Evolutionary conservation across 1,140 invertebrate genomes (phyloP).

Genomic region (Samia ricini): DNA sequence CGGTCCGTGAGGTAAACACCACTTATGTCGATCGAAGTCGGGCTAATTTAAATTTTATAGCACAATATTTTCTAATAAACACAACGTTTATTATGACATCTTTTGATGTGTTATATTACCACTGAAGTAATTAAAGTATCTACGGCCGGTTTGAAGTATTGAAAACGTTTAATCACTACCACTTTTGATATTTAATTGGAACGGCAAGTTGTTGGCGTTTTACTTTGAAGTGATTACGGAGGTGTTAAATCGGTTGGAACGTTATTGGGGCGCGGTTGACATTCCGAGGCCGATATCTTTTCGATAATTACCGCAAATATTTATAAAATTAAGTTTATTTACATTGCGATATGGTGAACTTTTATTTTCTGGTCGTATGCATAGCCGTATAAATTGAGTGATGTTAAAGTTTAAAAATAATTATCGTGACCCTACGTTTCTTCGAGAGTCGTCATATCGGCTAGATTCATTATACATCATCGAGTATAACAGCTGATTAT

Average conservation of each 20-base stretch:
- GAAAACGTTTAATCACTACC: not conserved
- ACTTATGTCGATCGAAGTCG: not conserved
- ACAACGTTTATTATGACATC: constrained; percentile 6
- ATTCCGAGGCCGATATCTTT: not conserved
- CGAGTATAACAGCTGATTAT: no score
- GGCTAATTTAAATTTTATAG: constrained; percentile 8
- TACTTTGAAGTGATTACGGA: not conserved
- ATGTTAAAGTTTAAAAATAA: no score
- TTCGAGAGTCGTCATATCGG: no score
- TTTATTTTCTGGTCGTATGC: no score
- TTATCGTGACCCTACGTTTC: no score
- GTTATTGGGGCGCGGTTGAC: not conserved
- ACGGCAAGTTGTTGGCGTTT: not conserved
- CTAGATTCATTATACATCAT: no score
- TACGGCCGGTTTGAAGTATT: not conserved
- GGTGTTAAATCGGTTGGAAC: not conserved
- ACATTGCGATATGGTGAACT: no score
- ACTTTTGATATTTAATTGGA: not conserved
- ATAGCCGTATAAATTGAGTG: no score
- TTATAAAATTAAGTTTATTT: not conserved
- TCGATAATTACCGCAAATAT: not conserved
- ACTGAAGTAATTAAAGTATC: not conserved
- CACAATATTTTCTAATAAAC: constrained; percentile 10
- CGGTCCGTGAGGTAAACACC: not conserved
- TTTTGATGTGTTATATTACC: not conserved